Evolutionary conservation across 2,888 invertebrate genomes (phyloP), one percentile per base, ranked within the genome.

Genomic region (Xestobium rufovillosum): DNA sequence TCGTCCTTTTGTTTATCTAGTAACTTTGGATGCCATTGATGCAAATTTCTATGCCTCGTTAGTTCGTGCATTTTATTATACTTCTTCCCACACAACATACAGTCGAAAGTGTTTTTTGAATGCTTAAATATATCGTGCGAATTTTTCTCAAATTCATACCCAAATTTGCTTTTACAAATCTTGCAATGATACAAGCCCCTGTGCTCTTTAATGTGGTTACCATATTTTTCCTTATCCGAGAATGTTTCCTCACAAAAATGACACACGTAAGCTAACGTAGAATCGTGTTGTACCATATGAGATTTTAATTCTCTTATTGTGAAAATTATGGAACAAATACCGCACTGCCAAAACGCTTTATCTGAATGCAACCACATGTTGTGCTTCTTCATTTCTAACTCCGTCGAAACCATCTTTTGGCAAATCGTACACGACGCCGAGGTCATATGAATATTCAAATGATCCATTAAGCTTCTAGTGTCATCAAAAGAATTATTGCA

Each of bases 161-260:
- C 10, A 36, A 47, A 50, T 3, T 34, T 42, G 8, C 34, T 39
- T 4, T 42, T 37, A 26, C 50, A 50, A 14, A 30, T 26, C 16
- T 26, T 29, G 34, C 50, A 50, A 4, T 44, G 31, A 25, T 44
- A 43, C 39, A 44, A 35, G 2, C 48, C 45, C 11, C 41, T 43
- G 29, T 51, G 51, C 26, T 43, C 49, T 4, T 42, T 41, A 12
- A 51, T 26, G 31, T 51, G 51, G 15, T 37, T 47, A 1, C 42
- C 43, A 15, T 49, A 35, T n/a, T 44, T 45, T 2, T 44, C 38
- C 15, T 41, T 46, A 27, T 51, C 47, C 12, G 29, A 36, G 26
- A 49, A 49, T 27, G 41, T 32, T 23, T 45, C 41, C 4, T 31
- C 28, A 35, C 51, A 51, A 15, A 47, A 11, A 27, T 48, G 49